Percentiles rank a stretch among this genome's conserved stretches.
These are phyloP conservation scores for Meloidogyne exigua DNA, from an alignment of 1,140 invertebrate genomes.

Conservation along the genomic window DNA sequence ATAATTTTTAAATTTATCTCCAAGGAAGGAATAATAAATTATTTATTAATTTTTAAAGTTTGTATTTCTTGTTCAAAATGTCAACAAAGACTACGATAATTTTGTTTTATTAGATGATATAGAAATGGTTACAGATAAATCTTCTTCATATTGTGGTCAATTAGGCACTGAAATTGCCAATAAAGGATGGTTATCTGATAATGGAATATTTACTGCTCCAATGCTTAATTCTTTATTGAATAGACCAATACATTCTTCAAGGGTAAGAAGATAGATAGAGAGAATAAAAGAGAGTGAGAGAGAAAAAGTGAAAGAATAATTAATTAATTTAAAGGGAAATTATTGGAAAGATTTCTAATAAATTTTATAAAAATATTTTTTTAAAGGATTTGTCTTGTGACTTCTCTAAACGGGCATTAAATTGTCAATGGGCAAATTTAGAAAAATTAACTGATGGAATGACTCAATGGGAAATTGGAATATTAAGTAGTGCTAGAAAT, in stretches of 20 bases:
- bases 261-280: constrained; percentile 32
- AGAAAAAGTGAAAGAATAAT: constrained; percentile 6
- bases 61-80: constrained; percentile 45
- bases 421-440: constrained; percentile 55
- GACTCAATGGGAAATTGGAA: constrained; percentile 54
- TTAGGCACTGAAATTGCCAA: neutral
- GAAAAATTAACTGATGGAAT: constrained; percentile 39
- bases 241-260: constrained; percentile 49
- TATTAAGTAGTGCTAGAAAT: constrained; percentile 32
- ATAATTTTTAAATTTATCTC: too few species aligned
- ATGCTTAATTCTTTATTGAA: constrained; percentile 49
- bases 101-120: constrained; percentile 62
- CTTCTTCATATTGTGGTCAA: constrained; percentile 54
- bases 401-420: constrained; percentile 52
- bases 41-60: constrained; percentile 40
- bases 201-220: constrained; percentile 52
- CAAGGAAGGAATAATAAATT: too few species aligned
- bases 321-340: neutral
- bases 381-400: constrained; percentile 56
- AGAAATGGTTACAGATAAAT: constrained; percentile 53
- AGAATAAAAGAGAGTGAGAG: too few species aligned
- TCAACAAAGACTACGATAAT: constrained; percentile 58
- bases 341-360: too few species aligned
- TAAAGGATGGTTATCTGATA: constrained; percentile 13
- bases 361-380: constrained; percentile 28